A percentile compares a stretch with the other conserved stretches of the same genome.
Evolutionary conservation across 2,113 vertebrate species (phyloP).

Genomic region (Oxygymnocypris stewartii): DNA sequence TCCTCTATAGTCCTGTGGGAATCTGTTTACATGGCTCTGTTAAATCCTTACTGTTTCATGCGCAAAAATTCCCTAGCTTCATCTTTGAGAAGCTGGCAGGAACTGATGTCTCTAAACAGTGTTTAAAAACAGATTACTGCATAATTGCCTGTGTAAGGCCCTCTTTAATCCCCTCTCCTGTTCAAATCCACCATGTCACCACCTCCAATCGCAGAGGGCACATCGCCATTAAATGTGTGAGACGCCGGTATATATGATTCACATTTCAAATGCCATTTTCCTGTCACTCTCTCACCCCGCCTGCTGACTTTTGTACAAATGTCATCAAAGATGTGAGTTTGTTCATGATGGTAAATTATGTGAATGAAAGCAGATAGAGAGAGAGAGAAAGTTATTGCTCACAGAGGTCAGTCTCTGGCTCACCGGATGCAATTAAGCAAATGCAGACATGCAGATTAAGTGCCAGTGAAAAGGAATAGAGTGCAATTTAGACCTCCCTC

Average conservation of each 20-base stretch:
- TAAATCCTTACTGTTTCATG: slow-evolving; percentile 51
- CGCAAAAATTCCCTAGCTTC: slow-evolving; percentile 16
- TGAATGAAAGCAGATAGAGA: slow-evolving; percentile 38
- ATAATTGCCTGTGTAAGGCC: slow-evolving; percentile 60
- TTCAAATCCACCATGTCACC: slow-evolving; percentile 58
- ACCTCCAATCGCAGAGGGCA: slow-evolving; percentile 50
- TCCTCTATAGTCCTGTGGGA: slow-evolving; percentile 32
- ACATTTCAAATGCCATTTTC: slow-evolving; percentile 45
- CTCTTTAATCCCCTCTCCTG: slow-evolving; percentile 59
- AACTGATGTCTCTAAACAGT: slow-evolving; percentile 57
- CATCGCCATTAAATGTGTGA: slow-evolving; percentile 45
- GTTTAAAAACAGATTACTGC: slow-evolving; percentile 62
- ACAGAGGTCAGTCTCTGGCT: slow-evolving; percentile 50
- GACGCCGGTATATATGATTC: slow-evolving; percentile 33
- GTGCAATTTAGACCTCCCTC: slow-evolving; percentile 40
- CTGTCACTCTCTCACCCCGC: slow-evolving; percentile 42
- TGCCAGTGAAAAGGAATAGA: slow-evolving; percentile 47
- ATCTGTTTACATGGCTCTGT: slow-evolving; percentile 50
- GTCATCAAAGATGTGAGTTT: slow-evolving; percentile 14
- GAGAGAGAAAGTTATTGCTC: slow-evolving; percentile 28
- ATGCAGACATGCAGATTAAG: slow-evolving; percentile 48
- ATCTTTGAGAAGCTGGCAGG: slow-evolving; percentile 48
- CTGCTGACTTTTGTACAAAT: slow-evolving; percentile 33
- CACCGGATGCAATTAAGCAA: slow-evolving; percentile 55
- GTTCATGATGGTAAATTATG: slow-evolving; percentile 21